Percentiles rank a stretch among this genome's conserved stretches.
Conservation (phyloP, 2,888 invertebrate genomes). For the Lasioglossum vierecki region DNA sequence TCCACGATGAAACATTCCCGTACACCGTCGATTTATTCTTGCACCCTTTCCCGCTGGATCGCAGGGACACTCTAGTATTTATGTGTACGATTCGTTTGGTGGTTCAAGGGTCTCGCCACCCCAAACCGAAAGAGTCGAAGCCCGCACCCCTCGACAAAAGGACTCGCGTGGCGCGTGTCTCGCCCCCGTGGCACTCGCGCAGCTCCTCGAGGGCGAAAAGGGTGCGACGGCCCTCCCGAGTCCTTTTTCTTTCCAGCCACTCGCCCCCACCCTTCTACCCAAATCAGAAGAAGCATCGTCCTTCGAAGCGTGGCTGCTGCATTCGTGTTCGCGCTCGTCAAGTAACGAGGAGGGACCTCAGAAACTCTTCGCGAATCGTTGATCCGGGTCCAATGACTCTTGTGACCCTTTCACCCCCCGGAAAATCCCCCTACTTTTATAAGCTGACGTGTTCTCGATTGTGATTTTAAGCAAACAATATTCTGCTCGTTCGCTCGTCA, state of each 20-base stretch:
- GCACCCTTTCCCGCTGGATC: neutral
- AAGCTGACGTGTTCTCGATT: neutral
- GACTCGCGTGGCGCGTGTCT: constrained; percentile 42
- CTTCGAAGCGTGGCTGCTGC: constrained; percentile 24
- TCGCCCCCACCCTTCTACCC: constrained; percentile 22
- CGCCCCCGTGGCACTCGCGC: constrained; percentile 33
- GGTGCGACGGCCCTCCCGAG: constrained; percentile 16
- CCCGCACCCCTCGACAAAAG: constrained; percentile 44
- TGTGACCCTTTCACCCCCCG: neutral
- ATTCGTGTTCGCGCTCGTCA: constrained; percentile 1
- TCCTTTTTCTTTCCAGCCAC: constrained; percentile 25
- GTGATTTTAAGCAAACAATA: no score
- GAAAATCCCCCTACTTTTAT: neutral
- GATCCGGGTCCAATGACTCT: neutral
- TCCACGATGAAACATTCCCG: neutral
- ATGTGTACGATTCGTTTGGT: constrained; percentile 37
- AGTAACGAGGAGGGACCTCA: constrained; percentile 26
- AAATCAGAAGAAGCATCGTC: constrained; percentile 47
- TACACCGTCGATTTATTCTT: neutral
- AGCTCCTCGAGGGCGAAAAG: constrained; percentile 18
- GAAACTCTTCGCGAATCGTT: constrained; percentile 13
- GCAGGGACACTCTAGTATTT: neutral
- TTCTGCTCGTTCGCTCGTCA: no score
- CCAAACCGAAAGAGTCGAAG: constrained; percentile 27
- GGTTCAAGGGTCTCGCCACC: constrained; percentile 37